Evolutionary conservation across 2,797 vertebrate species (phyloP).

Genomic region (Chanos chanos): DNA sequence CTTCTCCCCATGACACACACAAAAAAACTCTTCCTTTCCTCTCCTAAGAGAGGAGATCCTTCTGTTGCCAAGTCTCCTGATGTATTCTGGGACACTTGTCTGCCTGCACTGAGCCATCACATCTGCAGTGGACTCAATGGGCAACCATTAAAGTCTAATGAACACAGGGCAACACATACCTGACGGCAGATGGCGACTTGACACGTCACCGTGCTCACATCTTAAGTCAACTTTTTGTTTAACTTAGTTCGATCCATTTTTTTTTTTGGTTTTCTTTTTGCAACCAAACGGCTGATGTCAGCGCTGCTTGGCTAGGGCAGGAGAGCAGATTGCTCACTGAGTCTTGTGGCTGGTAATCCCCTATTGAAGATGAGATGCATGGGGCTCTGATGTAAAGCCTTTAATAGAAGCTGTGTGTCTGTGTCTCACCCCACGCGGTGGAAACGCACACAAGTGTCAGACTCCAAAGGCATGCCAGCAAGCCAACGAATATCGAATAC

Average conservation of each 20-base stretch:
- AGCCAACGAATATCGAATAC: no score
- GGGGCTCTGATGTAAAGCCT: slow-evolving; percentile 86
- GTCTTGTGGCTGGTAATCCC: slow-evolving; percentile 54
- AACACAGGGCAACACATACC: slow-evolving; percentile 46
- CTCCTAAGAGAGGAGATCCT: slow-evolving; percentile 5
- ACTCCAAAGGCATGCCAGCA: slow-evolving; percentile 77
- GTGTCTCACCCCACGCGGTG: slow-evolving; percentile 79
- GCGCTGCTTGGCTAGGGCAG: slow-evolving; percentile 69
- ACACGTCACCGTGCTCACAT: slow-evolving; percentile 54
- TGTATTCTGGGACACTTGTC: slow-evolving; percentile 46
- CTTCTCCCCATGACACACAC: slow-evolving; percentile 1
- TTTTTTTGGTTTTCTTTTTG: slow-evolving; percentile 37
- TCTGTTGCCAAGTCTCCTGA: slow-evolving; percentile 13
- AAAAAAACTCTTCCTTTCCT: slow-evolving; percentile 4
- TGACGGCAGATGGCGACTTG: slow-evolving; percentile 46
- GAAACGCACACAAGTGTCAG: slow-evolving; percentile 95
- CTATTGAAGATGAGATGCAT: slow-evolving; percentile 76
- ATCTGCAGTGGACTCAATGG: slow-evolving; percentile 58
- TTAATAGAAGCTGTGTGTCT: slow-evolving; percentile 88
- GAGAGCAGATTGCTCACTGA: slow-evolving; percentile 49
- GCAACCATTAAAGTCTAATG: slow-evolving; percentile 54
- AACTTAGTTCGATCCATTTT: not conserved
- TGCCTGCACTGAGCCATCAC: slow-evolving; percentile 38
- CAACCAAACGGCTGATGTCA: slow-evolving; percentile 72
- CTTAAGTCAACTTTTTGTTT: slow-evolving; percentile 42